Conservation (phyloP, 1,140 invertebrate species). For the Homarus americanus region DNA sequence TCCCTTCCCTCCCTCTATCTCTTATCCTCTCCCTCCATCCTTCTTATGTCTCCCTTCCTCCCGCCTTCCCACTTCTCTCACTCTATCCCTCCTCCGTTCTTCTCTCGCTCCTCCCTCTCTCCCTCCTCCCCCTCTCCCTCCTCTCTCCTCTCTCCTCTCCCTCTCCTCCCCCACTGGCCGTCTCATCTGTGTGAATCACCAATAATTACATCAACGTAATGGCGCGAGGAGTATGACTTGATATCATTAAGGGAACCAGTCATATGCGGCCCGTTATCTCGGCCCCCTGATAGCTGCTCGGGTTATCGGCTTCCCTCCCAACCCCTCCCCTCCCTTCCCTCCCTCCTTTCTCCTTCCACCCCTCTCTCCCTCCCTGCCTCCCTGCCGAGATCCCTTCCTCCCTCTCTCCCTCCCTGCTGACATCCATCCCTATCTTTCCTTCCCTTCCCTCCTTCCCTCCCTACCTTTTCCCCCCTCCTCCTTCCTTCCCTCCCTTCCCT, state of each 20-base stretch:
- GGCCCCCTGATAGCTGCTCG: conserved; percentile 44
- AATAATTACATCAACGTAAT: conserved; percentile 60
- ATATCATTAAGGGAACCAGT: conserved; percentile 46
- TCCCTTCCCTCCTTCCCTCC: not conserved
- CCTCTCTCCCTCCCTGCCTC: not conserved
- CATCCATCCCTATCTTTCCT: not conserved
- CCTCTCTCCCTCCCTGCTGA: conserved; percentile 21
- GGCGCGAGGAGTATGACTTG: conserved; percentile 56
- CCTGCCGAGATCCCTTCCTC: not conserved
- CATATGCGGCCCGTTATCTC: conserved; percentile 52
- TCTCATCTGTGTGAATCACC: conserved; percentile 63
- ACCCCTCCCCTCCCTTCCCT: not conserved
- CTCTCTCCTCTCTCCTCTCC: not conserved
- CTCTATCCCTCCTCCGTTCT: not conserved
- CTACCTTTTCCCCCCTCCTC: not conserved
- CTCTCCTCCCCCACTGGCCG: not conserved
- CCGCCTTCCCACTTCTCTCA: not conserved
- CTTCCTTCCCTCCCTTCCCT: not conserved
- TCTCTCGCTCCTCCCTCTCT: not conserved
- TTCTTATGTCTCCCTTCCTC: not conserved
- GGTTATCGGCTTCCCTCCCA: conserved; percentile 40
- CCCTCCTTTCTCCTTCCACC: not conserved
- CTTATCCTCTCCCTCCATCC: not conserved
- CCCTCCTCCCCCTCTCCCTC: too few relatives aligned
- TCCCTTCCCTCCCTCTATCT: not conserved